Percentiles rank a stretch among this genome's conserved stretches.
Conservation (phyloP, 35 echinoderm and acorn worm genomes). For the Heliocidaris erythrogramma region DNA sequence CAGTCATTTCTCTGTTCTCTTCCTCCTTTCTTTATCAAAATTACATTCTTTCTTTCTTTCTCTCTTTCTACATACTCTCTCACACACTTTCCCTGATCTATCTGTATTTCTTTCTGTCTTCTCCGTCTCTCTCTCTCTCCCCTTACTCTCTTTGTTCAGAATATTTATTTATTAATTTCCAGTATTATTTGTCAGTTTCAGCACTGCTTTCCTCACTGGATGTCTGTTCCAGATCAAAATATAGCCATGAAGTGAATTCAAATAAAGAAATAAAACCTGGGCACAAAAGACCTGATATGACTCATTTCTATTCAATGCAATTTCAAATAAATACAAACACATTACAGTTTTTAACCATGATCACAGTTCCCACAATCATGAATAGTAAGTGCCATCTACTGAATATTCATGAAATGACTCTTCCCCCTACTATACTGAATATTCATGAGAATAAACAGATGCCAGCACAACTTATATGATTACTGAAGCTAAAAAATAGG, state of each 20-base stretch:
- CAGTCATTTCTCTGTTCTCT: not conserved
- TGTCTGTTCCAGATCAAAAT: no score
- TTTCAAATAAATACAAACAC: constrained; percentile 13
- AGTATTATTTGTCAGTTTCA: no score
- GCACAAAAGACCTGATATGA: not conserved
- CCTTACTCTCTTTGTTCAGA: no score
- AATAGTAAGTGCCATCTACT: not conserved
- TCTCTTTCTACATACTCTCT: not conserved
- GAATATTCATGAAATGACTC: not conserved
- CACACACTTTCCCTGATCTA: not conserved
- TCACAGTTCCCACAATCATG: not conserved
- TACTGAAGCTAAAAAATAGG: not conserved
- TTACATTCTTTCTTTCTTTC: not conserved
- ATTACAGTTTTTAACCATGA: not conserved
- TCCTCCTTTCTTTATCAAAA: not conserved
- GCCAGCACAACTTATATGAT: not conserved
- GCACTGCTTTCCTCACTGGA: no score
- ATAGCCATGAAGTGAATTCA: no score
- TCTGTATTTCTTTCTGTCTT: not conserved
- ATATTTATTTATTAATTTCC: no score
- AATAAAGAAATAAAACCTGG: not conserved
- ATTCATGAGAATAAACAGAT: not conserved
- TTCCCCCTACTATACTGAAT: not conserved
- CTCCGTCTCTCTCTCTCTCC: not conserved
- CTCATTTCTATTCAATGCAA: constrained; percentile 10